Base-by-base conservation (phyloP, 2,113 vertebrate species). In the Hylia prasina region DNA sequence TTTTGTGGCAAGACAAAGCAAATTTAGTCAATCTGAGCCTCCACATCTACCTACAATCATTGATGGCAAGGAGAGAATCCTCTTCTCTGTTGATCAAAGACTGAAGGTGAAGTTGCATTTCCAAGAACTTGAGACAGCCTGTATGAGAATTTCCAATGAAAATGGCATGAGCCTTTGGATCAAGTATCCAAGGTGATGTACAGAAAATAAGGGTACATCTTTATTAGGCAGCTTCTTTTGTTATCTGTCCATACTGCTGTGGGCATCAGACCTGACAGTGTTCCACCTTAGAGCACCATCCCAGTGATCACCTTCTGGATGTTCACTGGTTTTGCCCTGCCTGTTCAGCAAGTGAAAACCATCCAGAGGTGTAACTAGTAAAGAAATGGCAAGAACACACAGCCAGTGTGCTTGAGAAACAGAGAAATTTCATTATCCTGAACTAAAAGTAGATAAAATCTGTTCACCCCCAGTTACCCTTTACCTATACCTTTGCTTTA, bases 21-120 rank as follows among this genome's bases (percentile, higher is more conserved):
- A 73, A 40, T 25, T 54, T 9, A 25, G 39, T 14, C 39, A 53
- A 6, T 44, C n/a, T 30, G 51, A 90, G 28, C 4, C 33, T 25
- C 23, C 20, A 47, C 13, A 75, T 54, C 17, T 82, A 24, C 0
- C 0, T 39, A 13, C 10, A 24, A 3, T 23, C 5, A 1, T 10
- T 58, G 70, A 45, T 11, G 9, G 4, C 25, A 30, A 53, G 47
- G 47, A 89, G 60, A 81, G 45, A 84, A 73, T 61, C 9, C 21
- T 50, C 31, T 57, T 77, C 40, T 56, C 14, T 61, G 23, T 66
- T 6, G 40, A 75, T 45, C 69, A 58, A 66, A 78, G 42, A 14
- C 51, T 23, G 42, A 63, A 63, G 22, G 22, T 57, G 45, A 89
- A 57, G 30, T 57, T 82, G 60, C 78, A 81, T 75, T 89, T 66